phyloP scores from a whole-genome alignment of 2,797 vertebrate species.

The Trichosurus vulpecula region DNA sequence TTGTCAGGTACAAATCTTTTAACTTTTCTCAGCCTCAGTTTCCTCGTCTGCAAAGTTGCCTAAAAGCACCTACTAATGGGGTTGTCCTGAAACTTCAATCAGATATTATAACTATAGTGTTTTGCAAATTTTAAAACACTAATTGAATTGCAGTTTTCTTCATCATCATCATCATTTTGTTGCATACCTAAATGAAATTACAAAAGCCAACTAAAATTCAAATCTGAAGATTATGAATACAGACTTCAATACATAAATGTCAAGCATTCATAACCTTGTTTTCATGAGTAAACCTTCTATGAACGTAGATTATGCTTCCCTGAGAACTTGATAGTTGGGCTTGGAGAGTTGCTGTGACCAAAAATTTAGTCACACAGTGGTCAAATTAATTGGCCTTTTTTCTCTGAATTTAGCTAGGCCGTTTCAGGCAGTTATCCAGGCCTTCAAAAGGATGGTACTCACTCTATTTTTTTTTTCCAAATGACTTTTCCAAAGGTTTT shows the following conservation, averaged over 20 bases:
- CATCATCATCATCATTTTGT: neutral
- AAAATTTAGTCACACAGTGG: neutral
- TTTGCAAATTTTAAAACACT: neutral
- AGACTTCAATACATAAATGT: neutral
- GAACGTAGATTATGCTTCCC: neutral
- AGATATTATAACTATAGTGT: neutral
- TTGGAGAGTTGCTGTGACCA: neutral
- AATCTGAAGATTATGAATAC: neutral
- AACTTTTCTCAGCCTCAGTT: neutral
- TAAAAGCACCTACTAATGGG: neutral
- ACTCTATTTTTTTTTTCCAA: neutral
- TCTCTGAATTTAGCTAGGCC: neutral
- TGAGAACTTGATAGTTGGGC: neutral
- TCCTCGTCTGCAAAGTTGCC: neutral
- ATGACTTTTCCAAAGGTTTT: slow-evolving; percentile 77
- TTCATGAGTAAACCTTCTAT: neutral
- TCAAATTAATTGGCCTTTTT: neutral
- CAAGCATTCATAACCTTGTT: neutral
- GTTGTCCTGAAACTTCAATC: neutral
- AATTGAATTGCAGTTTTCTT: neutral
- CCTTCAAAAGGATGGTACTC: neutral
- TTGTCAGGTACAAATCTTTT: neutral
- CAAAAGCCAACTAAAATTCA: neutral
- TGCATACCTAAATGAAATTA: neutral
- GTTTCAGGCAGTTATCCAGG: neutral